Evolutionary conservation across 2,797 vertebrate genomes (phyloP).

Genomic region (Sebastes trivittatus): DNA sequence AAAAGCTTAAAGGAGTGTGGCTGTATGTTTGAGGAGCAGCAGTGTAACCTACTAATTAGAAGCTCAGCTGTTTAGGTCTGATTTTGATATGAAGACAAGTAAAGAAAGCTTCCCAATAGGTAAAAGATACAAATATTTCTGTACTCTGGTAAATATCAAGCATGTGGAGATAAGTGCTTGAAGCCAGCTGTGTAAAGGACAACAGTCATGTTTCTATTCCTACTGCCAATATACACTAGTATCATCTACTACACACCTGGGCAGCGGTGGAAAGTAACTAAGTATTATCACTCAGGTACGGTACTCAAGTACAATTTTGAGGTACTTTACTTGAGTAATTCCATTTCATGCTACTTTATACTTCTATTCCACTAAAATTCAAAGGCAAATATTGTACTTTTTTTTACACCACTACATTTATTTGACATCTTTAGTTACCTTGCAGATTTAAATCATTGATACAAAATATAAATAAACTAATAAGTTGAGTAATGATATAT

Average conservation of each 20-base stretch:
- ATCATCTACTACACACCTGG: background rate
- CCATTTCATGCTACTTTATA: no score
- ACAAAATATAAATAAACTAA: no score
- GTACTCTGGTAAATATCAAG: background rate
- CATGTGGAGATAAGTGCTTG: background rate
- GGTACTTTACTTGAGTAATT: background rate
- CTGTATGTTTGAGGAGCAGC: constrained; percentile 2
- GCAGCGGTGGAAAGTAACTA: background rate
- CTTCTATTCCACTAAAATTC: no score
- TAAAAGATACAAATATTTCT: background rate
- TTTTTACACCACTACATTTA: background rate
- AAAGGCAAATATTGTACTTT: background rate
- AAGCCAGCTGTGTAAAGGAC: background rate
- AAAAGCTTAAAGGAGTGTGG: constrained; percentile 33
- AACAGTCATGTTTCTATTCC: background rate
- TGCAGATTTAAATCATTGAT: background rate
- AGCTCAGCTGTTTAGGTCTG: background rate
- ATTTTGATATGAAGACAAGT: background rate
- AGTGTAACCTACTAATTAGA: background rate
- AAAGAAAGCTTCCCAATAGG: background rate
- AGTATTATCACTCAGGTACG: background rate
- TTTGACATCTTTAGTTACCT: background rate
- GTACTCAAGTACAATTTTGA: background rate
- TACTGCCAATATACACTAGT: background rate
- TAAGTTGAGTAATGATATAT: no score